Percentiles rank a stretch among this genome's conserved stretches.
Evolutionary conservation across 92 coral and sea anemone genomes (phyloP).

Genomic region (Paragorgia papillata): DNA sequence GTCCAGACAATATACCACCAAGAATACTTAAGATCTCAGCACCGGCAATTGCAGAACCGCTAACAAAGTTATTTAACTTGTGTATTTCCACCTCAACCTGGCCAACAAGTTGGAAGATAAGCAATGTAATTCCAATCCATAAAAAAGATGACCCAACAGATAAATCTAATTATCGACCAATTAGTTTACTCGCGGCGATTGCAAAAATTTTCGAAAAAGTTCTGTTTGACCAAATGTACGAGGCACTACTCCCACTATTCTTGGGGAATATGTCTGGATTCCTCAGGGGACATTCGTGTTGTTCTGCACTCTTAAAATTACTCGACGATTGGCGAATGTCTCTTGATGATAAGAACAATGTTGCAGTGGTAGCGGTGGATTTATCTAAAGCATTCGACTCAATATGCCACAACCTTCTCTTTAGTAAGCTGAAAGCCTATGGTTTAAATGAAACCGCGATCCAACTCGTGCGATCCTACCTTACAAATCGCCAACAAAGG

Average conservation of each 20-base stretch:
- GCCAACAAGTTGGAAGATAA: conserved; percentile 43
- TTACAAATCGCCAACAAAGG: conserved; percentile 20
- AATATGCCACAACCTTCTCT: conserved; percentile 38
- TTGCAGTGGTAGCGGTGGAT: conserved; percentile 45
- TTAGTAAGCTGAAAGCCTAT: conserved; percentile 34
- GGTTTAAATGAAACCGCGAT: conserved; percentile 43
- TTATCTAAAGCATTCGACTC: conserved; percentile 44
- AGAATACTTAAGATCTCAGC: conserved; percentile 30
- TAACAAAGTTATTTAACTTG: conserved; percentile 36
- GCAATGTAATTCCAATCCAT: conserved; percentile 44
- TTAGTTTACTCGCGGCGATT: conserved; percentile 45
- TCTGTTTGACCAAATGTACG: conserved; percentile 33
- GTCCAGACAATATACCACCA: neutral
- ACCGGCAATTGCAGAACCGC: conserved; percentile 36
- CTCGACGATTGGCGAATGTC: conserved; percentile 46
- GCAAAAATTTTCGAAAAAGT: conserved; percentile 51
- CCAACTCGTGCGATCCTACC: conserved; percentile 20
- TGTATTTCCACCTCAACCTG: conserved; percentile 21
- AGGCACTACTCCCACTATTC: conserved; percentile 29
- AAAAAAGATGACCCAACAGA: conserved; percentile 33
- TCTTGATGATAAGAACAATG: conserved; percentile 46
- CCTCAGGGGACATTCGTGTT: conserved; percentile 37
- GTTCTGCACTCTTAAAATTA: conserved; percentile 41
- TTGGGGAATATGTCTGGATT: conserved; percentile 45
- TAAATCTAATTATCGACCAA: conserved; percentile 54